phyloP scores from a whole-genome alignment of 1,140 invertebrate species.

The Eciton burchellii region DNA sequence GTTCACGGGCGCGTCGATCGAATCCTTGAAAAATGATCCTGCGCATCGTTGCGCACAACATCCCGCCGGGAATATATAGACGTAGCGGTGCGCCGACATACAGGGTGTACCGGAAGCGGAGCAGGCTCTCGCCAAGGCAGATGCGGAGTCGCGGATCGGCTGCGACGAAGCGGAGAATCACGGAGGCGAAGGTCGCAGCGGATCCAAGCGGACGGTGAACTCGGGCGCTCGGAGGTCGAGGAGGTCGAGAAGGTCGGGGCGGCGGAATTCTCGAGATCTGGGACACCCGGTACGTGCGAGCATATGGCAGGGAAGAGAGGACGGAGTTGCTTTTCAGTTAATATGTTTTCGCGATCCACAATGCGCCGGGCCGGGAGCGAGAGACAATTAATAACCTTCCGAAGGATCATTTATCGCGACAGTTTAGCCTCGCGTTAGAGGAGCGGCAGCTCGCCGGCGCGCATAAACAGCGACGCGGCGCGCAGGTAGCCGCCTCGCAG shows the following conservation, averaged over 20 bases:
- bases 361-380: constrained; percentile 80
- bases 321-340: constrained; percentile 77
- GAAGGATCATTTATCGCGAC: constrained; percentile 85
- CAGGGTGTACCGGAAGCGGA: constrained; percentile 10
- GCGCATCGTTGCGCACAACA: constrained; percentile 61
- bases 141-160: too few species aligned
- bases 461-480: constrained; percentile 29
- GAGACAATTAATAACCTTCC: constrained; percentile 85
- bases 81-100: constrained; percentile 19
- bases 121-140: neutral
- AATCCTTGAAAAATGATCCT: constrained; percentile 85
- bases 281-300: constrained; percentile 18
- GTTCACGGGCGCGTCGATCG: constrained; percentile 73
- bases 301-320: constrained; percentile 68
- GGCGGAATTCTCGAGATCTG: too few species aligned
- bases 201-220: too few species aligned
- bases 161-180: too few species aligned
- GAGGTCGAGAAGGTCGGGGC: too few species aligned
- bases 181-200: too few species aligned
- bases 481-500: constrained; percentile 72
- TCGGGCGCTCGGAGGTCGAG: too few species aligned
- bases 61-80: constrained; percentile 42
- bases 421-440: constrained; percentile 79
- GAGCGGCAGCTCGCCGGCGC: constrained; percentile 7
- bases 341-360: constrained; percentile 84